phyloP scores from a whole-genome alignment of 2,888 invertebrate species.

The Conomelus anceps region DNA sequence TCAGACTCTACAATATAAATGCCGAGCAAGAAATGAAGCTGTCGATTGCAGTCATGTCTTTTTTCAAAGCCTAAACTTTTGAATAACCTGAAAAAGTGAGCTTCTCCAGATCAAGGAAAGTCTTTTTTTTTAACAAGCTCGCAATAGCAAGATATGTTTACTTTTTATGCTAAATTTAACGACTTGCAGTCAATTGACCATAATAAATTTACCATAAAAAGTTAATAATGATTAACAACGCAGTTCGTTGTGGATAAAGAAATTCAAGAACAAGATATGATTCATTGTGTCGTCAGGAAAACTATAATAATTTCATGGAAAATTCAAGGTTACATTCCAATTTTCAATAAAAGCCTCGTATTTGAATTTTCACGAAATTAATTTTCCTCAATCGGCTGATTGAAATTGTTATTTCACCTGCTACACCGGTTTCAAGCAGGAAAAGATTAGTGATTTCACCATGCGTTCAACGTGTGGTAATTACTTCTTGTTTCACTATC shows the following conservation, averaged over 20 bases:
- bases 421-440: background rate
- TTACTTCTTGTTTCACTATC: background rate
- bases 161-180: too few relatives aligned
- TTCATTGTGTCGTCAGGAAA: background rate
- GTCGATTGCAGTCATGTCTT: too few relatives aligned
- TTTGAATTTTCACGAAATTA: background rate
- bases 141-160: too few relatives aligned
- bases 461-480: background rate
- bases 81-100: too few relatives aligned
- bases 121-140: too few relatives aligned
- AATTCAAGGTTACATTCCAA: background rate
- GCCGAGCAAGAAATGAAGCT: too few relatives aligned
- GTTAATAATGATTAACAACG: too few relatives aligned
- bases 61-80: too few relatives aligned
- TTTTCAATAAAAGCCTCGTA: background rate
- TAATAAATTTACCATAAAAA: too few relatives aligned
- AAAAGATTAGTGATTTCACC: background rate
- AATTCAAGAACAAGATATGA: background rate
- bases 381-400: background rate
- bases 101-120: too few relatives aligned
- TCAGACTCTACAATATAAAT: too few relatives aligned
- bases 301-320: background rate
- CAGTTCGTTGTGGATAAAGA: background rate
- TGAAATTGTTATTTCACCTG: background rate
- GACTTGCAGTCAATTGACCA: too few relatives aligned